Evolutionary conservation across 2,113 vertebrate species (phyloP), one percentile per base, ranked within the genome.

Genomic region (Tupaia tana): DNA sequence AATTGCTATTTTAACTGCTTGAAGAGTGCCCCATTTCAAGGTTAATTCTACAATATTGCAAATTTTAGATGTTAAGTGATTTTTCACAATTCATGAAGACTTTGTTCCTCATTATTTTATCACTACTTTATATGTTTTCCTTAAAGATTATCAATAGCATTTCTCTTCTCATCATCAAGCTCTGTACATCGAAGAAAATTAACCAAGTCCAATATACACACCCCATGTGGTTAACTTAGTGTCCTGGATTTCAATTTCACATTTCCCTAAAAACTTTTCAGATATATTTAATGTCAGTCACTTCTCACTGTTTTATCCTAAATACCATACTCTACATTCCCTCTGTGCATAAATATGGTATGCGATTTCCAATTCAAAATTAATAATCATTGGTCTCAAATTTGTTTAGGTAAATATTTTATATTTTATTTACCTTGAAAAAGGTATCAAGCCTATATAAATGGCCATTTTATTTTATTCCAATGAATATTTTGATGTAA

Each of bases 401-500:
- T 85, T 59, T 66, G 19, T 3, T 86, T 74, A 77, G 20, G 11
- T 71, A 74, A 61, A 7, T 29, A 67, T 87, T 87, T 93, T 91
- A 71, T 67, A 81, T 63, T 31, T 25, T 66, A 25, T 43, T 90
- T 86, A 54, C 16, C 74, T 91, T 78, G n/a, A n/a, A 74, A 7
- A 63, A 80, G 0, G 0, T 69, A 88, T 78, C 10, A 7, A 81
- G 81, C 19, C 7, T 59, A 61, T 15, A 16, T 59, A 75, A 71
- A 6, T 73, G 66, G 20, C 1, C 16, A 79, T 83, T 87, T 92
- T 3, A 18, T 91, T 90, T 85, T 85, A 89, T 75, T 83, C 11
- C 27, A 93, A 54, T 69, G 6, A 63, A 89, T 11, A 74, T 86
- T 93, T 92, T 92, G 24, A 54, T 73, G 18, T 77, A 92, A 88